Base-by-base conservation (phyloP, 2,113 vertebrate species). In the Coreoperca whiteheadi region DNA sequence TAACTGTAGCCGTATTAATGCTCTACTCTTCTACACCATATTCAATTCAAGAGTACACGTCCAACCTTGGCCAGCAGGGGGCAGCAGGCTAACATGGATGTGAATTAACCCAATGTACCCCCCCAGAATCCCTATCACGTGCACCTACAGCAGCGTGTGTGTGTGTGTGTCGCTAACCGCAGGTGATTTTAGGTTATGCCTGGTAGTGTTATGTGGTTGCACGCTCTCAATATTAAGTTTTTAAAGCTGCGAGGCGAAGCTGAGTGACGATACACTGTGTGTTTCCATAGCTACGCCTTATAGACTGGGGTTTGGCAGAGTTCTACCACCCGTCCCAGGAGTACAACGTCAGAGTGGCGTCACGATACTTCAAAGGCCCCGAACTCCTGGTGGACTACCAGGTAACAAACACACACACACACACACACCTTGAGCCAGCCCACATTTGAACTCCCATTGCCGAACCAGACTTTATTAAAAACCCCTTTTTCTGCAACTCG, bases 251-350 rank as follows among this genome's bases (percentile, higher is more conserved):
- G 32, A 37, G 48, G 2, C 23, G 25, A 48, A 43, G 20, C 46
- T 39, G 16, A 73, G 16, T 72, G 53, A 54, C 7, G 5, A 39
- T 1, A 1, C 9, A 6, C 59, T 73, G 1, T 94, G 60, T 92
- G 57, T 86, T 83, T 86, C 71, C 79, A 7, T 21, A 99, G 98
- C 96, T 99, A 69, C 97, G 98, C 57, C 96, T 99, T 84, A 99
- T 99, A 95, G 98, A 99, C 91, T 99, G 98, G 98, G 98, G 98
- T 54, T 92, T 99, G 94, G 98, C 98, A 0, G 98, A 99, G 88
- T 99, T 99, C 91, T 99, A 99, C 92, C 98, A 99, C 68, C 98
- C 98, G 18, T 97, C 98, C 83, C 98, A 99, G 95, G 98, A 99
- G 94, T 99, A 99, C 94, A 99, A 99, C n/a, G 98, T 99, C 90